Evolutionary conservation across 2,888 invertebrate species (phyloP).

Genomic region (Tupiocoris notatus): DNA sequence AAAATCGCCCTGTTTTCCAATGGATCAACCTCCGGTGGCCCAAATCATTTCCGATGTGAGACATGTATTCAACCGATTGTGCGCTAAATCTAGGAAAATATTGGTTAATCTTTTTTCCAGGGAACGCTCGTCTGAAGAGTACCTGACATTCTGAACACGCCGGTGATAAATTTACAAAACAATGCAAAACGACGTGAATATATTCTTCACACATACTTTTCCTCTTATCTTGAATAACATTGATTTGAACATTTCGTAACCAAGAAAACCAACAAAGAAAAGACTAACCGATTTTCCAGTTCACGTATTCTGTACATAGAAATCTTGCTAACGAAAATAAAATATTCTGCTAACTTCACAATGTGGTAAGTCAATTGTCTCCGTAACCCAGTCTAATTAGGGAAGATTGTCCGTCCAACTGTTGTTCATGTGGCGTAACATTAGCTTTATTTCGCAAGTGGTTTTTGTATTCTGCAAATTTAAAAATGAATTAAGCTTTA

Average conservation of each 20-base stretch:
- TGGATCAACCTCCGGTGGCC: not conserved
- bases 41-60: not conserved
- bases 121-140: constrained; percentile 29
- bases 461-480: too few species aligned
- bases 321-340: not conserved
- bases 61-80: not conserved
- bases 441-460: too few species aligned
- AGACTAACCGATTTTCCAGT: not conserved
- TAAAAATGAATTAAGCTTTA: too few species aligned
- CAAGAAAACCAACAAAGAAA: not conserved
- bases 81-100: not conserved
- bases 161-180: constrained; percentile 19
- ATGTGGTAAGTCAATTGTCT: not conserved
- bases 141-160: constrained; percentile 13
- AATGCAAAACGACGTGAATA: constrained; percentile 40
- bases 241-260: not conserved
- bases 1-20: not conserved
- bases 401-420: not conserved
- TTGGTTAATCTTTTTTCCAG: constrained; percentile 31
- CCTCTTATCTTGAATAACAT: not conserved
- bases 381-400: not conserved
- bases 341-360: too few species aligned
- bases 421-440: not conserved
- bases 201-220: not conserved
- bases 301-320: not conserved